phyloP scores from a whole-genome alignment of 2,113 vertebrate genomes.

The Lucifuga dentata region DNA sequence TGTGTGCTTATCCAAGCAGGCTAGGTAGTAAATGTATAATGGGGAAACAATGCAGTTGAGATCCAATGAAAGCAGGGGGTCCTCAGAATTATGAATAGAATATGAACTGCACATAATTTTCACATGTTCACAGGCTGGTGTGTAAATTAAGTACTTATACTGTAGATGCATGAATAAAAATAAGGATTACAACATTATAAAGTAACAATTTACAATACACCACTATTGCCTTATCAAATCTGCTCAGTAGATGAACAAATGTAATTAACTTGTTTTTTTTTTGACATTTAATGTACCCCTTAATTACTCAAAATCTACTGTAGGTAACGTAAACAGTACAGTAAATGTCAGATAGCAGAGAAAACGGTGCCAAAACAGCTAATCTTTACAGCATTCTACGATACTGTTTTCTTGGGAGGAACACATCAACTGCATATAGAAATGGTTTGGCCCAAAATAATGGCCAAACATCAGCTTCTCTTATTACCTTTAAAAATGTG shows the following conservation, averaged over 20 bases:
- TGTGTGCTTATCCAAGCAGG: constrained; percentile 66
- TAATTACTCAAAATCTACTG: no score
- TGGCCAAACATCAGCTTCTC: constrained; percentile 24
- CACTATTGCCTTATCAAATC: background rate
- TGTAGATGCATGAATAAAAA: background rate
- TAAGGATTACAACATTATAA: background rate
- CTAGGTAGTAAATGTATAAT: constrained; percentile 72
- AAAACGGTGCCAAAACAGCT: no score
- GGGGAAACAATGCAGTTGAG: constrained; percentile 64
- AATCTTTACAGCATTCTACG: no score
- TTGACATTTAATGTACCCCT: background rate
- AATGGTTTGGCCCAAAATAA: background rate
- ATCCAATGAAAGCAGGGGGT: constrained; percentile 59
- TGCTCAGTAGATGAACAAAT: no score
- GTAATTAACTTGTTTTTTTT: no score
- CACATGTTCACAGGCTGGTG: background rate
- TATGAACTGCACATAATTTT: background rate
- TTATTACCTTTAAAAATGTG: constrained; percentile 18
- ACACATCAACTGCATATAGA: constrained; percentile 9
- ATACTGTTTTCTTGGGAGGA: background rate
- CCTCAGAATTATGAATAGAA: constrained; percentile 34
- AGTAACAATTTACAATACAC: background rate
- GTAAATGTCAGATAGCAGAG: no score
- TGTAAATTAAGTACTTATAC: no score
- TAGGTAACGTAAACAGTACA: no score